phyloP scores from a whole-genome alignment of 1,140 invertebrate genomes.

The Nephila pilipes region DNA sequence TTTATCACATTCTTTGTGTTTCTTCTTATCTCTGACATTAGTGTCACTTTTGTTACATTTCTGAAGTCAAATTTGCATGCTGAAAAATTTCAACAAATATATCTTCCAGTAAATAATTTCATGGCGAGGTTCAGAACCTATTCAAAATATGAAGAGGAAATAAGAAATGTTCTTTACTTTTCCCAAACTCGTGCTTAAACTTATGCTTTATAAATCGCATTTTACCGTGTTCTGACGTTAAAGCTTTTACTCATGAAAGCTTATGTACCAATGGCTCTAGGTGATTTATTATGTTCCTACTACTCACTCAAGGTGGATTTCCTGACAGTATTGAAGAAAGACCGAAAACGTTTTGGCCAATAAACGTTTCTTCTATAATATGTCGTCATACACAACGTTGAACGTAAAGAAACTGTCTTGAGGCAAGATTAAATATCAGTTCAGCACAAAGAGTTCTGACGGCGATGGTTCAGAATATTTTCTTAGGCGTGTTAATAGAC shows the following conservation, averaged over 20 bases:
- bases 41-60: too few relatives aligned
- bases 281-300: neutral
- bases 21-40: too few relatives aligned
- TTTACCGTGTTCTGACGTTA: neutral
- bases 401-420: neutral
- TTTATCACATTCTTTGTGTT: too few relatives aligned
- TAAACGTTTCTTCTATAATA: neutral
- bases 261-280: neutral
- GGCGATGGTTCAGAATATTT: neutral
- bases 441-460: neutral
- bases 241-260: neutral
- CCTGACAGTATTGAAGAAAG: neutral
- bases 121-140: neutral
- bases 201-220: neutral
- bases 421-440: neutral
- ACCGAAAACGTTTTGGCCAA: neutral
- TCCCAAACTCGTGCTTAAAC: too few relatives aligned
- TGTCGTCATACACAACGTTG: neutral
- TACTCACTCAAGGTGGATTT: neutral
- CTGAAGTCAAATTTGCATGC: too few relatives aligned
- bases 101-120: too few relatives aligned
- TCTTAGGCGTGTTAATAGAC: neutral
- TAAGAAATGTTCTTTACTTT: too few relatives aligned
- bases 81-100: too few relatives aligned
- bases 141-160: neutral